A percentile compares a stretch with the other conserved stretches of the same genome.
These are phyloP conservation scores for Otis tarda DNA, from an alignment of 2,113 vertebrate species.

Conservation along the genomic window DNA sequence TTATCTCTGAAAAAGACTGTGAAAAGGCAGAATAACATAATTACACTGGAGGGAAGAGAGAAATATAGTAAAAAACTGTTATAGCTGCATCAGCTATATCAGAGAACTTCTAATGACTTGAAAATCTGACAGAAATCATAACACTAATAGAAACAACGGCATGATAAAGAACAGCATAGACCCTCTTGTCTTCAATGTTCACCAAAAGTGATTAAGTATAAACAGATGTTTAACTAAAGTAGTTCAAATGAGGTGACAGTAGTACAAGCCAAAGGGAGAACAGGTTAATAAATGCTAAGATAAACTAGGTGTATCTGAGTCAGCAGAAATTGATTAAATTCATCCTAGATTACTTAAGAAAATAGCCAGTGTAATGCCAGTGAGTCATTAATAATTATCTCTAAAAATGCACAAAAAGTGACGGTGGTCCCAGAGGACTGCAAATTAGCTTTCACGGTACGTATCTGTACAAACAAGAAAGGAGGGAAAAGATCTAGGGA, in stretches of 20 bases:
- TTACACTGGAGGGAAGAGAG: background rate
- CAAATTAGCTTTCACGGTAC: background rate
- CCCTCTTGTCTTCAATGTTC: background rate
- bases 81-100: background rate
- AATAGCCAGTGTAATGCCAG: background rate
- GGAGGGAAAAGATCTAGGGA: background rate
- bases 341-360: background rate
- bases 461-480: background rate
- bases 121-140: background rate
- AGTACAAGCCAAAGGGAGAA: background rate
- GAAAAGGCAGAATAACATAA: background rate
- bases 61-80: background rate
- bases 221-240: background rate
- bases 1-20: background rate
- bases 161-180: background rate
- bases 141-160: background rate
- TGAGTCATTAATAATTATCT: background rate
- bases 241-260: background rate
- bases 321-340: background rate
- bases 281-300: background rate
- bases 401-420: background rate
- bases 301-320: background rate
- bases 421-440: background rate
- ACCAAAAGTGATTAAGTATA: background rate
- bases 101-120: background rate